Evolutionary conservation across 2,888 invertebrate genomes (phyloP).

Genomic region (Brachyptera putata): DNA sequence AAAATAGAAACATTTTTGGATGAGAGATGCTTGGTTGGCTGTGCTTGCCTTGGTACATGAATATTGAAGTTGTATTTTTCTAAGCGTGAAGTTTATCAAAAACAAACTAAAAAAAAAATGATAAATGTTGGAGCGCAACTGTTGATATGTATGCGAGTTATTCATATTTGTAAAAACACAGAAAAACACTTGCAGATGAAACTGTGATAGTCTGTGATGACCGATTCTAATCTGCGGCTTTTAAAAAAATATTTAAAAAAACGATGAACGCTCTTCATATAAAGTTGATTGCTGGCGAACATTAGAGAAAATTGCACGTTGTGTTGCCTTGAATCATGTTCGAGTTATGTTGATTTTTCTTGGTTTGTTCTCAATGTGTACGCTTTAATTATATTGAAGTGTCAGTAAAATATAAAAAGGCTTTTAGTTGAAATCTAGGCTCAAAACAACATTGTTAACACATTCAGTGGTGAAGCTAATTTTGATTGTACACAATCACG

Average conservation of each 20-base stretch:
- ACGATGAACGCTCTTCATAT: constrained; percentile 26
- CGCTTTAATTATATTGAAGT: too few relatives aligned
- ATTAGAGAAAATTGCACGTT: constrained; percentile 11
- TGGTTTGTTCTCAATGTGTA: too few relatives aligned
- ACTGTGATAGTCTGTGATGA: constrained; percentile 36
- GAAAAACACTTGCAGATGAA: constrained; percentile 32
- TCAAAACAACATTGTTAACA: too few relatives aligned
- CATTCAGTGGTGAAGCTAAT: too few relatives aligned
- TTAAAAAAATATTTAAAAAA: constrained; percentile 27
- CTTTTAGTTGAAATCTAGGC: too few relatives aligned
- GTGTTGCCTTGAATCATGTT: not conserved
- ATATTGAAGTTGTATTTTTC: constrained; percentile 34
- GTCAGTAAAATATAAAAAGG: too few relatives aligned
- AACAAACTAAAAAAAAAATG: constrained; percentile 29
- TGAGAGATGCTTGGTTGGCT: constrained; percentile 29
- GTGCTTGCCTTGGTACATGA: constrained; percentile 37
- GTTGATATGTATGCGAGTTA: constrained; percentile 30
- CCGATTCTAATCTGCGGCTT: constrained; percentile 33
- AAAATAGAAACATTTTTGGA: constrained; percentile 1
- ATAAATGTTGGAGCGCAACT: constrained; percentile 30
- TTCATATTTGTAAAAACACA: constrained; percentile 30
- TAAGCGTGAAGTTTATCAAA: constrained; percentile 33
- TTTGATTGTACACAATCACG: too few relatives aligned
- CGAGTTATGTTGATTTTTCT: constrained; percentile 1
- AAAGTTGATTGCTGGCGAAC: constrained; percentile 23